Base-by-base conservation (phyloP, 2,888 invertebrate genomes). In the Leptinotarsa rubiginosa region DNA sequence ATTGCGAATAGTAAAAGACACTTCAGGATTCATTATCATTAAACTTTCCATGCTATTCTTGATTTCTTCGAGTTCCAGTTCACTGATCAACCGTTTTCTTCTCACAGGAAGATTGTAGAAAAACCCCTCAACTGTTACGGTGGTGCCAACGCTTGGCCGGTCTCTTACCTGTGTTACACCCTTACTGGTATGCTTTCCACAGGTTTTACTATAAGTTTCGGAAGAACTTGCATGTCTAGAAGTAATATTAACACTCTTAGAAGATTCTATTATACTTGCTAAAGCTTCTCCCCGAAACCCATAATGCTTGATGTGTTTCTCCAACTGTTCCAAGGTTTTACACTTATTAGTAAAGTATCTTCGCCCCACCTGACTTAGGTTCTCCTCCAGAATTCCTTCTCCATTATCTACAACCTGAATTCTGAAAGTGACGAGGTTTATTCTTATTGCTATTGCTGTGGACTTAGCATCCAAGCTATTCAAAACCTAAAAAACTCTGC, bases 371-470 rank as follows among this genome's bases (percentile, higher is more conserved):
- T 87, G 78, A 65, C 89, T 83, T 75, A 95, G 88, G 83, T 92
- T 90, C 41, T 87, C 82, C 80, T 88, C 86, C 3, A 87, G 80
- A 47, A 96, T 91, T 2, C 96, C 96, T 80, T 78, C 81, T 2
- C 95, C 95, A 88, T 95, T 94, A 84, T 96, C 96, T 54, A 95
- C 89, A 7, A 95, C 92, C 90, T 94, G 93, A 78, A 96, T 89
- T 79, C 89, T 90, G 81, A 89, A 90, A 76, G 90, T 89, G 72
- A 88, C 84, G 41, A 92, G 86, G 85, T 94, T 89, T 31, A 95
- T 85, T 82, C 94, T 89, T 69, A 95, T 89, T 22, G 93, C 94
- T 73, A 96, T 90, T 31, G 92, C 91, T 20, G 91, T 91, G 1
- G 95, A 91, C 77, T 90, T 89, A 13, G 93, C 93, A 87, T 94